Conservation (phyloP, 2,113 vertebrate genomes). For the Vulpes vulpes region DNA sequence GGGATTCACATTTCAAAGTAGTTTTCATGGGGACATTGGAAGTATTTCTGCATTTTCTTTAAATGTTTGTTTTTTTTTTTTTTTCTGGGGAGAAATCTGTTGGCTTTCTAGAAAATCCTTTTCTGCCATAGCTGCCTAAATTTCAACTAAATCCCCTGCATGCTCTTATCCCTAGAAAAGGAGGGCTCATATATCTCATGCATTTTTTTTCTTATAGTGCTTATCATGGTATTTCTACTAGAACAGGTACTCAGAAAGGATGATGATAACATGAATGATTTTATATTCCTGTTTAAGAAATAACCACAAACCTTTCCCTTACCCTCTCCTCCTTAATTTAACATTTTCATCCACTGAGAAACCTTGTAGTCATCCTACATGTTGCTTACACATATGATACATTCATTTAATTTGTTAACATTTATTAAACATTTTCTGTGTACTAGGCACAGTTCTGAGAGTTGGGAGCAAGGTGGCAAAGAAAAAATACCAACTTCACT, state of each 20-base stretch:
- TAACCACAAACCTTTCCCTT: not conserved
- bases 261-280: not conserved
- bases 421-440: not conserved
- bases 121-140: not conserved
- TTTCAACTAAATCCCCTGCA: not conserved
- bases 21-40: not conserved
- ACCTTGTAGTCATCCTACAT: not conserved
- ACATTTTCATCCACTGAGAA: not conserved
- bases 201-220: not conserved
- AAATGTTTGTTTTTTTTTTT: not conserved
- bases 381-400: not conserved
- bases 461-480: not conserved
- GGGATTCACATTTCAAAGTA: conserved; percentile 16
- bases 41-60: not conserved
- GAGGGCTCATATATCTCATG: not conserved
- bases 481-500: not conserved
- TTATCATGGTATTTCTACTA: not conserved
- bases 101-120: not conserved
- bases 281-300: conserved; percentile 21
- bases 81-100: not conserved
- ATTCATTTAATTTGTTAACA: not conserved
- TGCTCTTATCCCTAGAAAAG: not conserved
- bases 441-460: not conserved
- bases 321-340: not conserved
- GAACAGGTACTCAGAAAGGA: not conserved